Conservation (phyloP, 2,113 vertebrate genomes). For the Triplophysa rosa region DNA sequence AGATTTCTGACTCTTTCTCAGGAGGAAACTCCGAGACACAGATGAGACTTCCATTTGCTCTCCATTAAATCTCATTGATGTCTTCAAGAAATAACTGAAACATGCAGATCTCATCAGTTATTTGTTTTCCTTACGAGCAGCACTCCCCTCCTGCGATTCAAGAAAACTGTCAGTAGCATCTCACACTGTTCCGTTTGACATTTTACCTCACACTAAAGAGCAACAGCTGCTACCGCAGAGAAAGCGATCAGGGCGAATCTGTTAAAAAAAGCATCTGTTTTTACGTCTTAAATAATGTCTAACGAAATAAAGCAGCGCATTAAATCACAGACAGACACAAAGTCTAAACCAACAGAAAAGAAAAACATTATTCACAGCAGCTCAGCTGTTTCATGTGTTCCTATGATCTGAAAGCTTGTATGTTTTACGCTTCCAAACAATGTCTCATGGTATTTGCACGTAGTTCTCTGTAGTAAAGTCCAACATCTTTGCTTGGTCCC, state of each 20-base stretch:
- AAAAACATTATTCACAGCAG: background rate
- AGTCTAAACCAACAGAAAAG: background rate
- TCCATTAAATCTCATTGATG: too few relatives aligned
- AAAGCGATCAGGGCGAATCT: background rate
- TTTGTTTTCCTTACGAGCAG: background rate
- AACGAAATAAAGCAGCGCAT: background rate
- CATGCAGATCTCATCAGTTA: too few relatives aligned
- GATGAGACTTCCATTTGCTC: too few relatives aligned
- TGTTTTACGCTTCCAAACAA: background rate
- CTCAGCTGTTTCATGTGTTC: background rate
- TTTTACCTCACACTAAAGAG: background rate
- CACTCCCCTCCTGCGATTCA: background rate
- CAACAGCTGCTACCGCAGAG: slow-evolving; percentile 1
- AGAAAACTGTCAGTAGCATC: background rate
- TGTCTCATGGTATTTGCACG: background rate
- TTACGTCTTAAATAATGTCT: background rate
- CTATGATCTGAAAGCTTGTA: background rate
- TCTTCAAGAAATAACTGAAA: too few relatives aligned
- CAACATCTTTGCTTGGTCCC: background rate
- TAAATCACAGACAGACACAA: background rate
- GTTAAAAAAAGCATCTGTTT: slow-evolving; percentile 4
- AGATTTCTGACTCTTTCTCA: too few relatives aligned
- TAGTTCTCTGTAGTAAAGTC: background rate
- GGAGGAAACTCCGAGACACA: too few relatives aligned
- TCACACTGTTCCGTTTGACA: background rate